Percentiles rank a stretch among this genome's conserved stretches.
Conservation (phyloP, 2,113 vertebrate genomes). For the Antigone vipio region DNA sequence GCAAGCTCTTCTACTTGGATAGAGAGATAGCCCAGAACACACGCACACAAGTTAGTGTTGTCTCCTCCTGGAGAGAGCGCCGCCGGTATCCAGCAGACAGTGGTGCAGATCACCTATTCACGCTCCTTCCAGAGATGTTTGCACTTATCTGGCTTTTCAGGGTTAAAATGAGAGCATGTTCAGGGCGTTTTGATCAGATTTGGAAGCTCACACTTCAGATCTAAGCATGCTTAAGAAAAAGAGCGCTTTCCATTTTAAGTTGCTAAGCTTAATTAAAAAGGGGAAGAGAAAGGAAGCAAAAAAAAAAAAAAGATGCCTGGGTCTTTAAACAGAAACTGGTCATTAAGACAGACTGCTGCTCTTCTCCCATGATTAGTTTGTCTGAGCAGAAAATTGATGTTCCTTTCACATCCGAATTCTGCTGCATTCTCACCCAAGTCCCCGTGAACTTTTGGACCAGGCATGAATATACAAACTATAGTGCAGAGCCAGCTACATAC, state of each 20-base stretch:
- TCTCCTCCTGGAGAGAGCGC: neutral
- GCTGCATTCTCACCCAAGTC: neutral
- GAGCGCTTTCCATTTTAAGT: neutral
- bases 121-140: neutral
- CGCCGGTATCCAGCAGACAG: neutral
- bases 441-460: neutral
- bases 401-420: neutral
- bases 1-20: neutral
- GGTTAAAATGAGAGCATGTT: rapidly evolving
- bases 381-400: neutral
- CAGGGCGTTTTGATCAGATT: neutral
- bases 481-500: neutral
- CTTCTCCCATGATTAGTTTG: neutral
- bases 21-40: neutral
- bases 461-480: neutral
- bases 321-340: neutral
- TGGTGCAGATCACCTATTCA: neutral
- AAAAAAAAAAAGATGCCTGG: neutral
- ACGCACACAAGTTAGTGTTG: neutral
- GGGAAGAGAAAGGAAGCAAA: neutral
- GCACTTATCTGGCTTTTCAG: neutral
- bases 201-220: neutral
- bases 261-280: neutral
- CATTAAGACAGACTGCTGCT: neutral
- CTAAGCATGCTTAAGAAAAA: neutral